Conservation (phyloP, 2,113 vertebrate species). For the Coreoperca whiteheadi region DNA sequence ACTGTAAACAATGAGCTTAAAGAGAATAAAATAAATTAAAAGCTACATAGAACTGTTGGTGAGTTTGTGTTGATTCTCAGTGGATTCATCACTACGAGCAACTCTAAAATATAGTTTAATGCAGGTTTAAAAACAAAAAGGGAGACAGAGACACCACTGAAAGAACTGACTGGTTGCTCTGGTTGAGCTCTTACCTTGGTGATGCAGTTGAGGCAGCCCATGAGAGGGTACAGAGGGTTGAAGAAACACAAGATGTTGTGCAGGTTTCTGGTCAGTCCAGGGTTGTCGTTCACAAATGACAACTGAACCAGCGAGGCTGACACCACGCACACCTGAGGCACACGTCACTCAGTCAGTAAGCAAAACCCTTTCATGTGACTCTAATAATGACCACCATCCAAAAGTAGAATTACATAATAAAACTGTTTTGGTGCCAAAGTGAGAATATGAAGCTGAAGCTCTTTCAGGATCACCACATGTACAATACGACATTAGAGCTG, state of each 20-base stretch:
- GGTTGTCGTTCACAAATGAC: slow-evolving; percentile 85
- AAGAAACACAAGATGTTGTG: slow-evolving; percentile 90
- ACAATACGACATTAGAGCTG: too few species aligned
- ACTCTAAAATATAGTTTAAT: neutral
- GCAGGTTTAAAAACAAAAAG: neutral
- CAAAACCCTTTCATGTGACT: neutral
- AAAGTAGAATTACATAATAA: neutral
- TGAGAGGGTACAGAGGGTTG: slow-evolving; percentile 94
- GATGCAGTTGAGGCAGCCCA: slow-evolving; percentile 94
- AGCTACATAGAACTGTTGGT: too few species aligned
- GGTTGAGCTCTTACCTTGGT: slow-evolving; percentile 86
- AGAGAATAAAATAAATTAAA: too few species aligned
- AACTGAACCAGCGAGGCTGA: slow-evolving; percentile 84
- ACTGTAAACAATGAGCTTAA: too few species aligned
- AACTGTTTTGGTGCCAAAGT: too few species aligned
- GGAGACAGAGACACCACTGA: neutral
- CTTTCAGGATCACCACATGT: neutral
- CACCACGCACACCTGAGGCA: slow-evolving; percentile 82
- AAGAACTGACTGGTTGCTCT: neutral
- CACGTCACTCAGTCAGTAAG: neutral
- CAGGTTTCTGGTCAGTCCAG: slow-evolving; percentile 80
- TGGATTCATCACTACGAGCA: too few species aligned
- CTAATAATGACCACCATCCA: neutral
- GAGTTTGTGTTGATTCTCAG: too few species aligned
- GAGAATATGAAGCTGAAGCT: neutral